Evolutionary conservation across 2,888 invertebrate species (phyloP), one percentile per base, ranked within the genome.

Genomic region (Heliconius cydno): DNA sequence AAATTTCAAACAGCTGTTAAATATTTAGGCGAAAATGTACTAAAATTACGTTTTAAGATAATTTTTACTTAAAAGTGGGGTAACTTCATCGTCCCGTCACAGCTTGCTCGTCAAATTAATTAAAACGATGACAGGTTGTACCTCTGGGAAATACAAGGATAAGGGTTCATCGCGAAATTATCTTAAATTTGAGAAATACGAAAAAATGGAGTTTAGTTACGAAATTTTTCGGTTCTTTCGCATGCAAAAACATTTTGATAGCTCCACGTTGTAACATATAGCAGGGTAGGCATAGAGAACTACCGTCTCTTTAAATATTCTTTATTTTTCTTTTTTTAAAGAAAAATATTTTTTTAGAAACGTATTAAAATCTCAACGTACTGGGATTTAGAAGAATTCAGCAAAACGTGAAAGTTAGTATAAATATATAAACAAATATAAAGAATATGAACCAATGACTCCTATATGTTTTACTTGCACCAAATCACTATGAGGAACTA

Each of bases 41-140:
- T 19, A 60, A 38, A 57, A 77, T 77, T 63, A 77, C n/a, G 46
- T 71, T 74, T 63, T 70, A 68, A 30, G 13, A 57, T 57, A 30
- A 71, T 60, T 74, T 70, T 77, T 68, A 78, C 70, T 67, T 78
- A 46, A 78, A 78, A 4, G 74, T 60, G 38, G 41, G 67, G 34
- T 66, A 75, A 78, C 80, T 19, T 65, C 41, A 57, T 67, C 67
- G 75, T 71, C 60, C 74, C 78, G 78, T 57, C 80, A 71, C 71
- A 63, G 46, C 57, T 78, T 80, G 34, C 30, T 75, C 78, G 75
- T 78, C 78, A 76, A 78, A 76, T 78, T 80, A 80, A 80, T 80
- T 80, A 78, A 72, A 77, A 63, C 80, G 71, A 76, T 76, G 78
- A 78, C 76, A 72, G 75, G 79, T 65, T 46, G 67, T 52, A 34